Conservation (phyloP, 2,797 vertebrate species). For the Toxotes lorentzi region DNA sequence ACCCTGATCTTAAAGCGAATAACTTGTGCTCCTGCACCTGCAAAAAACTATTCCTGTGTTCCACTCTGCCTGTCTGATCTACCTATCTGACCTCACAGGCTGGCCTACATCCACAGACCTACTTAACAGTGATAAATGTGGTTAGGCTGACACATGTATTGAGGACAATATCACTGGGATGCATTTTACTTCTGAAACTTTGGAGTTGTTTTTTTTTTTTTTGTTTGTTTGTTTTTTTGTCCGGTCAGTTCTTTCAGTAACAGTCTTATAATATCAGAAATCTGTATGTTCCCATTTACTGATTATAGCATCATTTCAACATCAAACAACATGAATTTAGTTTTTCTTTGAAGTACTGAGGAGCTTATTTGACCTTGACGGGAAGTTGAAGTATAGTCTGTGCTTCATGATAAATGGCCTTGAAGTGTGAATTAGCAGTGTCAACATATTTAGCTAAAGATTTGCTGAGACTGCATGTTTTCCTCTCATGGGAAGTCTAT, state of each 20-base stretch:
- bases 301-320: not conserved
- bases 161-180: constrained; percentile 18
- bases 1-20: not conserved
- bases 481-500: too few species aligned
- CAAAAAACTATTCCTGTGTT: constrained; percentile 12
- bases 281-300: not conserved
- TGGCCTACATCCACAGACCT: constrained; percentile 56
- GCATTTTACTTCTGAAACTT: not conserved
- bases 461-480: constrained; percentile 11
- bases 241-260: too few species aligned
- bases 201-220: not conserved
- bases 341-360: not conserved
- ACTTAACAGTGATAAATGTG: constrained; percentile 39
- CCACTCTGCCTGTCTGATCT: constrained; percentile 19
- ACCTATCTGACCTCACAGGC: constrained; percentile 54
- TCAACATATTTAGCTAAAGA: constrained; percentile 10
- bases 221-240: too few species aligned
- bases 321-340: not conserved
- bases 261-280: not conserved
- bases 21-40: not conserved
- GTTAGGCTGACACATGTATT: constrained; percentile 16
- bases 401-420: constrained; percentile 4
- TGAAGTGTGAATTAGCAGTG: constrained; percentile 8
- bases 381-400: not conserved
- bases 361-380: not conserved